Percentiles rank a stretch among this genome's conserved stretches.
Evolutionary conservation across 1,140 invertebrate genomes (phyloP).

Genomic region (Drosophila asahinai): DNA sequence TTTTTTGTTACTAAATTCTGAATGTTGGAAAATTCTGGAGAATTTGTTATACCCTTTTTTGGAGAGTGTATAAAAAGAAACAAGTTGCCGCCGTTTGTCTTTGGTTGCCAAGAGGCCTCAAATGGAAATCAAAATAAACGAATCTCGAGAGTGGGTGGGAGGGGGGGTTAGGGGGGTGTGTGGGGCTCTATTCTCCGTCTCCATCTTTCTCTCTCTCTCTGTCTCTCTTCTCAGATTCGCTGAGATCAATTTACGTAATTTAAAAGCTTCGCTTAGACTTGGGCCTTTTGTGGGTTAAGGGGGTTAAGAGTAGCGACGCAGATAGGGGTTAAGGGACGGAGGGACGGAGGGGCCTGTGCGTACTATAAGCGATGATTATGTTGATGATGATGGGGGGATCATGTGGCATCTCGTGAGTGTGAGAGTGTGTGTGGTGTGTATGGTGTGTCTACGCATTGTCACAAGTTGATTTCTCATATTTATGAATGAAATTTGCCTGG

Average conservation of each 20-base stretch:
- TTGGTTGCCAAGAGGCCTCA: slow-evolving; percentile 48
- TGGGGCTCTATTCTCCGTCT: slow-evolving; percentile 10
- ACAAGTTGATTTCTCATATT: slow-evolving; percentile 31
- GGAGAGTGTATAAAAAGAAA: slow-evolving; percentile 40
- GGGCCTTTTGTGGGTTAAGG: slow-evolving; percentile 19
- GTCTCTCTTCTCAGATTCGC: slow-evolving; percentile 43
- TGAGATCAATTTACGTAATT: slow-evolving; percentile 75
- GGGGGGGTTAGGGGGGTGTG: slow-evolving; percentile 26
- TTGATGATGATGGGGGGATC: slow-evolving; percentile 38
- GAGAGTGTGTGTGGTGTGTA: slow-evolving; percentile 8
- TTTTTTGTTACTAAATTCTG: not conserved
- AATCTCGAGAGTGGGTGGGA: slow-evolving; percentile 14
- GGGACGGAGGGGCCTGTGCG: slow-evolving; percentile 5
- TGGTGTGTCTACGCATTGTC: slow-evolving; percentile 44
- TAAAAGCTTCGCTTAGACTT: slow-evolving; percentile 62
- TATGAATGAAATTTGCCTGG: slow-evolving; percentile 37
- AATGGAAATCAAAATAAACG: slow-evolving; percentile 77
- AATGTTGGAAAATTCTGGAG: no score
- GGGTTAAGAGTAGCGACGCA: not conserved
- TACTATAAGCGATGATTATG: slow-evolving; percentile 40
- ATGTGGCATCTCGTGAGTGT: slow-evolving; percentile 9
- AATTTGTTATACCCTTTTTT: not conserved
- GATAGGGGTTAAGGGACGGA: not conserved
- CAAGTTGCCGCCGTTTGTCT: slow-evolving; percentile 62
- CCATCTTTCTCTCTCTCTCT: not conserved